Percentiles rank a stretch among this genome's conserved stretches.
Evolutionary conservation across 92 coral and sea anemone species (phyloP).

Genomic region (Plumapathes pennacea): DNA sequence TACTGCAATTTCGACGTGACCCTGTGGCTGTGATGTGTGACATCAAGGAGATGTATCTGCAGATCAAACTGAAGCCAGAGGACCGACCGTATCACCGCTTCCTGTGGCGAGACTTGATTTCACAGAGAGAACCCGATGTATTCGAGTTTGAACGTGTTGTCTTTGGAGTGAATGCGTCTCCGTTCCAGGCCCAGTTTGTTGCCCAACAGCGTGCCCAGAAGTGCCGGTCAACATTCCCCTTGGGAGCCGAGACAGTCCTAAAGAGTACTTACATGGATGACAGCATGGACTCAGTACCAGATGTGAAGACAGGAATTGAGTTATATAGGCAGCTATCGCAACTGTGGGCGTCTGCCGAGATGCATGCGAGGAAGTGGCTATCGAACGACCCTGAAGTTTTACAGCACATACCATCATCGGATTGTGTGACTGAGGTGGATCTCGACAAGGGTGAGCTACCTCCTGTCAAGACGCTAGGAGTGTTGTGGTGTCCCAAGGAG

Average conservation of each 20-base stretch:
- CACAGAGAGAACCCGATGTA: constrained; percentile 26
- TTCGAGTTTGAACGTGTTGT: constrained; percentile 43
- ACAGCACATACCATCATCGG: constrained; percentile 37
- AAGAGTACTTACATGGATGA: constrained; percentile 57
- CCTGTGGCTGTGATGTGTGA: constrained; percentile 34
- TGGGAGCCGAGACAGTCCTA: constrained; percentile 51
- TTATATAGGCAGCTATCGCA: constrained; percentile 31
- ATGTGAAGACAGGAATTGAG: constrained; percentile 27
- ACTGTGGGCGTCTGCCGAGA: constrained; percentile 45
- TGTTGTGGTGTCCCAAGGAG: constrained; percentile 50
- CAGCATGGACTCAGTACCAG: constrained; percentile 63
- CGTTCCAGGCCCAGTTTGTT: constrained; percentile 55
- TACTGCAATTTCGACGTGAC: constrained; percentile 29
- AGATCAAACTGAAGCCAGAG: constrained; percentile 28
- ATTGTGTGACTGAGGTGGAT: constrained; percentile 52
- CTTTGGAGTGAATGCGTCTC: constrained; percentile 46
- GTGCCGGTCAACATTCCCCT: constrained; percentile 15
- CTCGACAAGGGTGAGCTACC: constrained; percentile 53
- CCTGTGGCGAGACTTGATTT: constrained; percentile 42
- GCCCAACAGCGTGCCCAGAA: constrained; percentile 30
- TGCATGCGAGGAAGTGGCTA: constrained; percentile 58
- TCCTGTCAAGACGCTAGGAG: constrained; percentile 46
- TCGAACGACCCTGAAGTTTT: constrained; percentile 39
- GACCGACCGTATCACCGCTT: constrained; percentile 30
- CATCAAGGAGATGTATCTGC: constrained; percentile 47